A percentile compares a stretch with the other conserved stretches of the same genome.
Evolutionary conservation across 2,888 invertebrate genomes (phyloP).

Genomic region (Aporophyla lueneburgensis): DNA sequence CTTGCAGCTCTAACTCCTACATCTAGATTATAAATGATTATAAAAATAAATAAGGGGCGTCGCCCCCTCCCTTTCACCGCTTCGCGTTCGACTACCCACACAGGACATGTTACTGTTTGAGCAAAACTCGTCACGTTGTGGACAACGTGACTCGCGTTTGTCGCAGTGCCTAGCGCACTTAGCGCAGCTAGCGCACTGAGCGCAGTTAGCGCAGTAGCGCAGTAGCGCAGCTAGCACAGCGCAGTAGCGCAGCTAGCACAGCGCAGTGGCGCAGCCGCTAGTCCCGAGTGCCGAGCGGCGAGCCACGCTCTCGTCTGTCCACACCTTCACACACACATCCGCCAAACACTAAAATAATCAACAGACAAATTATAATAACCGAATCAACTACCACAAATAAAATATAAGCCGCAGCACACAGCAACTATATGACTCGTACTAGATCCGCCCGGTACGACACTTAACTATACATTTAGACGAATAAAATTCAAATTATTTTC

Average conservation of each 20-base stretch:
- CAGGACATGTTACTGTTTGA: conserved; percentile 72
- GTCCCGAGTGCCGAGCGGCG: conserved; percentile 48
- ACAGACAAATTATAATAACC: conserved; percentile 79
- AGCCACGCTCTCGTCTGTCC: conserved; percentile 51
- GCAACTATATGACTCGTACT: conserved; percentile 73
- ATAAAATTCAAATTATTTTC: conserved; percentile 82
- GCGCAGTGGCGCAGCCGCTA: not conserved
- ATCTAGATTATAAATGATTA: conserved; percentile 89
- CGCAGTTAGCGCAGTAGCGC: not conserved
- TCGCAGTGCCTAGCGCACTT: conserved; percentile 21
- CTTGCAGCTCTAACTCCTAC: conserved; percentile 84
- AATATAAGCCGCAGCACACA: conserved; percentile 67
- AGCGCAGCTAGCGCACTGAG: not conserved
- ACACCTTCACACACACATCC: conserved; percentile 70
- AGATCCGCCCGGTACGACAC: conserved; percentile 56
- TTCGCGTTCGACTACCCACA: conserved; percentile 72
- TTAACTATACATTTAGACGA: conserved; percentile 58
- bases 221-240: not conserved
- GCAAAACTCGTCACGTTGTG: conserved; percentile 74
- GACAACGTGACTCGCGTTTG: conserved; percentile 65
- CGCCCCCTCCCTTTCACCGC: conserved; percentile 80
- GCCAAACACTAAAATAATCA: conserved; percentile 77
- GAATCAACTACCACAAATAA: conserved; percentile 76
- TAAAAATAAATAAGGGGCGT: conserved; percentile 89
- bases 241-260: not conserved